phyloP scores from a whole-genome alignment of 1,140 invertebrate genomes.

The Ceratina calcarata region DNA sequence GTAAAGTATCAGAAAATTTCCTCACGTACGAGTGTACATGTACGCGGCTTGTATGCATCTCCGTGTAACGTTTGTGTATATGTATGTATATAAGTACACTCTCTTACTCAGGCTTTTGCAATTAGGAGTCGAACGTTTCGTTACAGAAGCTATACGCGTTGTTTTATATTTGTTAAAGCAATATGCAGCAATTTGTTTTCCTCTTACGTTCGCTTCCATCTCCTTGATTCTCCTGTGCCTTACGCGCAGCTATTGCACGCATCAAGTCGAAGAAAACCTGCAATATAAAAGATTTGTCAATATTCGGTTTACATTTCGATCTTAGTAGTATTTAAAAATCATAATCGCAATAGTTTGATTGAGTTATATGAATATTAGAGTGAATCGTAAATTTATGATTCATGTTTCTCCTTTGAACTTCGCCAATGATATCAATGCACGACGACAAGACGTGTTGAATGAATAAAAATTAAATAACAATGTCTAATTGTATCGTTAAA shows the following conservation, averaged over 20 bases:
- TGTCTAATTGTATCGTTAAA: not conserved
- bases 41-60: slow-evolving; percentile 1
- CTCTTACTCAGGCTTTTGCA: slow-evolving; percentile 56
- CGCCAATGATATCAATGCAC: not conserved
- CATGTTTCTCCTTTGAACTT: not conserved
- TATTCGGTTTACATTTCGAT: slow-evolving; percentile 19
- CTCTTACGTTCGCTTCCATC: slow-evolving; percentile 93
- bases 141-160: slow-evolving; percentile 49
- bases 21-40: not conserved
- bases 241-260: slow-evolving; percentile 96
- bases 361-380: slow-evolving; percentile 1
- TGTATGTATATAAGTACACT: slow-evolving; percentile 58
- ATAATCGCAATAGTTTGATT: not conserved
- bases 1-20: slow-evolving; percentile 70
- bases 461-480: not conserved
- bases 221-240: slow-evolving; percentile 94
- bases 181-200: slow-evolving; percentile 93
- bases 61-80: not conserved
- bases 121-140: slow-evolving; percentile 53
- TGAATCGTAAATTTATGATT: slow-evolving; percentile 2
- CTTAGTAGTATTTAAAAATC: not conserved
- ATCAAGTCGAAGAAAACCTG: slow-evolving; percentile 99
- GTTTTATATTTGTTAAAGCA: slow-evolving; percentile 80
- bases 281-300: slow-evolving; percentile 64
- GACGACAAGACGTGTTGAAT: not conserved